Percentiles rank a stretch among this genome's conserved stretches.
These are phyloP conservation scores for Electrophaes corylata DNA, from an alignment of 2,888 invertebrate species.

Conservation along the genomic window DNA sequence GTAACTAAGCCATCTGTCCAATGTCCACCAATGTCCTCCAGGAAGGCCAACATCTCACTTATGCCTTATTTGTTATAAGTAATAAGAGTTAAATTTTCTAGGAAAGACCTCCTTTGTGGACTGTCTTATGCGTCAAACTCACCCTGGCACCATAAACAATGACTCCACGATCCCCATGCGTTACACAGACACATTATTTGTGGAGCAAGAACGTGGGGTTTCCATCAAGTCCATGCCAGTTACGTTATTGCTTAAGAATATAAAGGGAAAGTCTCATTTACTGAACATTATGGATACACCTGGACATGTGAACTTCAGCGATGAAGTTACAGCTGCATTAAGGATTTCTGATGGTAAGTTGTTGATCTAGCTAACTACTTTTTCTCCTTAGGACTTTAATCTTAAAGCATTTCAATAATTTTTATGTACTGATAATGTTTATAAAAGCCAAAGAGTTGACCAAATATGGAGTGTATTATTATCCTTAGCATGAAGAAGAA, in stretches of 20 bases:
- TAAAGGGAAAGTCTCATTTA: slow-evolving; percentile 97
- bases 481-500: no score
- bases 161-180: slow-evolving; percentile 91
- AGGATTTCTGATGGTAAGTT: slow-evolving; percentile 89
- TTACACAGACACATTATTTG: slow-evolving; percentile 98
- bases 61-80: no score
- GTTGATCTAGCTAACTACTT: no score
- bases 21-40: no score
- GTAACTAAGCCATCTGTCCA: no score
- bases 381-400: no score
- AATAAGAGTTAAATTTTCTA: slow-evolving; percentile 44
- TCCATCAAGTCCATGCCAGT: slow-evolving; percentile 98
- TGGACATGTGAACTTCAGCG: slow-evolving; percentile 99
- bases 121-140: slow-evolving; percentile 98
- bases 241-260: slow-evolving; percentile 95
- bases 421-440: no score
- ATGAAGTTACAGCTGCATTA: slow-evolving; percentile 98
- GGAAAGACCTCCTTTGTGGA: slow-evolving; percentile 98
- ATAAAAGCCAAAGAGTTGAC: no score
- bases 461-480: no score
- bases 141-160: slow-evolving; percentile 92
- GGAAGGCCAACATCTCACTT: no score
- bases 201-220: slow-evolving; percentile 98
- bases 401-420: no score
- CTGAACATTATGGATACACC: slow-evolving; percentile 99